Conservation (phyloP, 2,888 invertebrate species). For the Liopterus haemorrhoidalis region DNA sequence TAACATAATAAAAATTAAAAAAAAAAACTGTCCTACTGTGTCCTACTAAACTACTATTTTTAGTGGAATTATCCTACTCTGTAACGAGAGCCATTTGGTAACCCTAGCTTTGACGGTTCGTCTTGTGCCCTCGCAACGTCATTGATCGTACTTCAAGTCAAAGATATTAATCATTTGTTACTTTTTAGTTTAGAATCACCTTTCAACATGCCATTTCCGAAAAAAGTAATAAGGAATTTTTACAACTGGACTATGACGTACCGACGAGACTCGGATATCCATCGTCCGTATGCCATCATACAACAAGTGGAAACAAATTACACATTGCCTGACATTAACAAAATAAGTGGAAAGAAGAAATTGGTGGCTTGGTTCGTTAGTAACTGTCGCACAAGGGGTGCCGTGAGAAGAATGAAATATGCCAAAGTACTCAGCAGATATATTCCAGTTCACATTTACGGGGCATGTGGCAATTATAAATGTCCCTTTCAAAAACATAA, state of each 20-base stretch:
- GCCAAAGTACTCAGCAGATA: constrained; percentile 49
- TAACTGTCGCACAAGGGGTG: constrained; percentile 9
- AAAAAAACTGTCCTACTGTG: too few species aligned
- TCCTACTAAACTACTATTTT: too few species aligned
- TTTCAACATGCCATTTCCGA: constrained; percentile 29
- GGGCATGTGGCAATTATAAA: constrained; percentile 51
- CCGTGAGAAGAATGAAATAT: constrained; percentile 45
- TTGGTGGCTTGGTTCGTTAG: constrained; percentile 53
- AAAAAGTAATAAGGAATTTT: constrained; percentile 41
- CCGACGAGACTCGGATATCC: constrained; percentile 44
- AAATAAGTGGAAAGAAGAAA: constrained; percentile 42
- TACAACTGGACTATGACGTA: constrained; percentile 57
- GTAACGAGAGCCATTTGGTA: too few species aligned
- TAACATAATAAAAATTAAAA: too few species aligned
- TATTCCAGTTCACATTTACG: constrained; percentile 58
- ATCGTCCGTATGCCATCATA: constrained; percentile 43
- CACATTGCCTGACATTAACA: constrained; percentile 27
- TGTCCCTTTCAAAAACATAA: constrained; percentile 38
- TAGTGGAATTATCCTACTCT: too few species aligned
- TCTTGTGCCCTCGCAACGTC: too few species aligned
- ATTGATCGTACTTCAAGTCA: too few species aligned
- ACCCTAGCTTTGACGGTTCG: too few species aligned
- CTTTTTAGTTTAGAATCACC: constrained; percentile 49
- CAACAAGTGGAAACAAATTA: constrained; percentile 28
- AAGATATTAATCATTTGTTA: too few species aligned